phyloP scores from a whole-genome alignment of 2,888 invertebrate genomes.

The Ctenicera cuprea region DNA sequence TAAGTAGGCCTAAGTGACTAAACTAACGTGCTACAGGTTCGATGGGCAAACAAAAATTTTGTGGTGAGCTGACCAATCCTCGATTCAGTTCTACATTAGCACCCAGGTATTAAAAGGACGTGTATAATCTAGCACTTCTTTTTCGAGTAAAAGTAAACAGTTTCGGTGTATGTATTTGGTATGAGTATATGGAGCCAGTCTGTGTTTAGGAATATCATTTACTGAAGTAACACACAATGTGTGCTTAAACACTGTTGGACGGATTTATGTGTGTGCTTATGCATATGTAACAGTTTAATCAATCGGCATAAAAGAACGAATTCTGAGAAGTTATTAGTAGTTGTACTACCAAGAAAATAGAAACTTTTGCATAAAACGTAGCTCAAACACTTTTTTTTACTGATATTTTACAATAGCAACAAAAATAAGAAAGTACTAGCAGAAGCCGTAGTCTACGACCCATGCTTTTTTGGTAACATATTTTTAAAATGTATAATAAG shows the following conservation, averaged over 20 bases:
- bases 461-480: too few species aligned
- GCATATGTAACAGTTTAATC: neutral
- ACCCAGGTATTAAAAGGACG: slow-evolving; percentile 32
- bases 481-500: too few species aligned
- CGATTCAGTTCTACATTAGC: slow-evolving; percentile 33
- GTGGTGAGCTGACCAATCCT: slow-evolving; percentile 44
- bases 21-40: slow-evolving; percentile 52
- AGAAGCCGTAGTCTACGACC: too few species aligned
- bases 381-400: too few species aligned
- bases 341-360: too few species aligned
- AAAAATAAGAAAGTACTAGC: too few species aligned
- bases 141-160: slow-evolving; percentile 27
- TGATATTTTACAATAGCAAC: too few species aligned
- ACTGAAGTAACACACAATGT: slow-evolving; percentile 6
- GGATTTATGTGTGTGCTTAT: neutral
- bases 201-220: slow-evolving; percentile 28
- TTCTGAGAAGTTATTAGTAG: too few species aligned
- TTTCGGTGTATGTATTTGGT: neutral
- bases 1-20: slow-evolving; percentile 55
- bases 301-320: too few species aligned
- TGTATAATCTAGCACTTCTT: slow-evolving; percentile 29
- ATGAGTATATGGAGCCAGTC: neutral
- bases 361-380: too few species aligned
- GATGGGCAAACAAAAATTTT: slow-evolving; percentile 33
- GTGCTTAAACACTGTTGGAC: neutral